Base-by-base conservation (phyloP, 1,140 invertebrate genomes). In the Oreohelix idahoensis region DNA sequence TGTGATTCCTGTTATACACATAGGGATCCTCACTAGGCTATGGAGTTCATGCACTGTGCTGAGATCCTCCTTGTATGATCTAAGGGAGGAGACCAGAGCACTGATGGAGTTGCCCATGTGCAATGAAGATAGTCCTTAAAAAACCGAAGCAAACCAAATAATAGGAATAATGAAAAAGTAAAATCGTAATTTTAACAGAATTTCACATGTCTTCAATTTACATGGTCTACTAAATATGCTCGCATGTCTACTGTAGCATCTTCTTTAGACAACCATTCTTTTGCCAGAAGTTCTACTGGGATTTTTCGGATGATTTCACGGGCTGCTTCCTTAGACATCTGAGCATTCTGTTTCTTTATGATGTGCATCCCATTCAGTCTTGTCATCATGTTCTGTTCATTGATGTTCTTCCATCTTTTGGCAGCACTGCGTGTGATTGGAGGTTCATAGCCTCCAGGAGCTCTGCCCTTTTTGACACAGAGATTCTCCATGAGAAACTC, bases 241-340 rank as follows among this genome's bases (percentile, higher is more conserved):
- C 91, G 85, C 20, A 90, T 87, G 84, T 92, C 92, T 13, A 92
- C 84, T 23, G 91, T 91, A 23, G 89, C 89, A 84, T 91, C 85
- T 76, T 87, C 87, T 26, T 91, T 86, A 84, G 87, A 90, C 73
- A 93, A 82, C 91, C 91, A 92, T 58, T 92, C 90, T 87, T 88
- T 89, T 15, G 89, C 91, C 8, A 93, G 84, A 51, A 93, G n/a
- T 85, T 92, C 91, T 69, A 90, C 89, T 23, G 92, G 92, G 83
- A 93, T 92, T 88, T 92, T 92, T 20, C 90, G 83, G 17, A 89
- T 89, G 26, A 92, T 73, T 83, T 91, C 87, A 29, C 81, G 84
- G 39, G 89, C 90, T 79, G 89, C 84, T 58, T 88, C 87, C 81
- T 88, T 88, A 26, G 89, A 87, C 8, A 82, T 75, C 80, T 86